Base-by-base conservation (phyloP, 1,140 invertebrate species). In the Doryteuthis pealeii region DNA sequence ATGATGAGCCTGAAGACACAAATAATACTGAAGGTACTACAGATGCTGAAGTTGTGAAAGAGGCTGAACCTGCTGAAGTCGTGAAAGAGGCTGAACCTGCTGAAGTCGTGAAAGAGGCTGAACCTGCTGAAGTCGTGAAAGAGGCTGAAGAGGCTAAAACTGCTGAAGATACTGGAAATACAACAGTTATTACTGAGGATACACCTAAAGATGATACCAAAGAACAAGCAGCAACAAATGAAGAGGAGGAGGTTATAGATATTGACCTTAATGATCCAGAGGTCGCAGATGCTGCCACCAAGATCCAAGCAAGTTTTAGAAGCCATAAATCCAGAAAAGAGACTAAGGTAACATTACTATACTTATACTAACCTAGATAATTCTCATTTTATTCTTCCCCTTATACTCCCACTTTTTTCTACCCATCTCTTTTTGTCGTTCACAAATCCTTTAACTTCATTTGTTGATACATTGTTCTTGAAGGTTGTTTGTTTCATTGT, bases 221-320 rank as follows among this genome's bases (percentile, higher is more conserved):
- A 49, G 65, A 70, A 43, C 70, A 71, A 43, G 30, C 68, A 49
- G n/a, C 71, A 74, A 28, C 70, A 76, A 22, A 67, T 71, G 71
- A 72, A 74, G 18, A 72, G 81, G 22, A 76, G 15, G 79, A 82
- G 49, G 82, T 83, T 66, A 76, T 82, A 18, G 82, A 84, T 76
- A 82, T 85, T 76, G 84, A 85, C 75, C 76, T 84, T 10, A 89
- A 89, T 74, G 90, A 91, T 82, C 90, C 90, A 5, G 95, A 96
- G 81, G 89, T 97, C 76, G 93, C 93, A 86, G 89, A 94, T 84
- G 96, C 95, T 15, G 96, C 95, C 32, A 92, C 93, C 45, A 96
- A 96, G 90, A 97, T 97, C 82, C 95, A 86, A 74, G 83, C 85
- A 32, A 81, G 81, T 15, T 85, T 83, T 71, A 83, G 82, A 77